These are phyloP conservation scores for Microplitis demolitor DNA, from an alignment of 1,140 invertebrate species.

Conservation along the genomic window DNA sequence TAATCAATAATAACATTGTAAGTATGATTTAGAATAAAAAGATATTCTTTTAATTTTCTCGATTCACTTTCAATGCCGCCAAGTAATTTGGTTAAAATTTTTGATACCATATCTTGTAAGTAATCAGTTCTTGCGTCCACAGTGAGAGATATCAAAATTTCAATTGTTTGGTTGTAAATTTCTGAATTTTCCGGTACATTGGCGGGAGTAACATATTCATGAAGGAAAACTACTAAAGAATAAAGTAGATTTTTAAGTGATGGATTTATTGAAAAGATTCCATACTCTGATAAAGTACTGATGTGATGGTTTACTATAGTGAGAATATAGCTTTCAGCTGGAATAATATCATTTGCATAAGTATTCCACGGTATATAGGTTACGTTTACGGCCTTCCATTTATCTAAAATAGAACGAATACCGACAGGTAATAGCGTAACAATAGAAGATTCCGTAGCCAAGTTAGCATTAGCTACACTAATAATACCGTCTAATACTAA, in stretches of 20 bases:
- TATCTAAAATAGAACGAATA: slow-evolving; percentile 67
- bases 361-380: slow-evolving; percentile 66
- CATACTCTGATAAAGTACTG: slow-evolving; percentile 64
- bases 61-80: slow-evolving; percentile 67
- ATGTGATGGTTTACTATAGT: slow-evolving; percentile 66
- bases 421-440: slow-evolving; percentile 65
- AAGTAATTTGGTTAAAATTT: slow-evolving; percentile 68
- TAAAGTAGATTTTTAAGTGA: slow-evolving; percentile 73
- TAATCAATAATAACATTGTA: slow-evolving; percentile 72
- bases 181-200: slow-evolving; percentile 61
- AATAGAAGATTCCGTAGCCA: slow-evolving; percentile 64
- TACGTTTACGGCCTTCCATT: slow-evolving; percentile 66
- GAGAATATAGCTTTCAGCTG: slow-evolving; percentile 79
- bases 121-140: slow-evolving; percentile 77
- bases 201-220: slow-evolving; percentile 65
- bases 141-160: slow-evolving; percentile 73
- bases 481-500: slow-evolving; percentile 65
- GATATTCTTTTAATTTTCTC: slow-evolving; percentile 68
- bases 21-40: slow-evolving; percentile 70
- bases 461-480: slow-evolving; percentile 66
- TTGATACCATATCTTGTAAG: slow-evolving; percentile 66
- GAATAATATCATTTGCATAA: slow-evolving; percentile 79
- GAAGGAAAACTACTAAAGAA: slow-evolving; percentile 71
- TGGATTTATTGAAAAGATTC: slow-evolving; percentile 68
- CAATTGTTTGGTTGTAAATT: slow-evolving; percentile 59